Conservation (phyloP, 2,113 vertebrate species). For the Brachyhypopomus gauderio region DNA sequence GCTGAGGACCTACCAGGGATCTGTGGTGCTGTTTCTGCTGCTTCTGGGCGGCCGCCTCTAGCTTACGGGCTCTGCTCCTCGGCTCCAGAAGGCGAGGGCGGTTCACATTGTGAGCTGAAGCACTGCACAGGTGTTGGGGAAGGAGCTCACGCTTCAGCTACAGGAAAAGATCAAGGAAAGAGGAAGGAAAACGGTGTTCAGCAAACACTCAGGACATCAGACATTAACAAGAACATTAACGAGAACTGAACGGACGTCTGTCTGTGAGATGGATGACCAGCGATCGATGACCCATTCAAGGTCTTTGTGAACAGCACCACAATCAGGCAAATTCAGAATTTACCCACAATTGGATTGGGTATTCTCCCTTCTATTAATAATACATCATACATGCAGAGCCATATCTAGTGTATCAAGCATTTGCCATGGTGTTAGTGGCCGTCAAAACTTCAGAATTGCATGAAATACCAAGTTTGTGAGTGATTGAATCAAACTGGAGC, state of each 20-base stretch:
- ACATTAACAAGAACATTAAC: not conserved
- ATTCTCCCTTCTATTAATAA: not conserved
- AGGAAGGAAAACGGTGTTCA: not conserved
- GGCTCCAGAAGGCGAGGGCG: conserved; percentile 67
- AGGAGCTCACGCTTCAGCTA: conserved; percentile 74
- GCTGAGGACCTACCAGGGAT: conserved; percentile 66
- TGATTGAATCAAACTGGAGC: conserved; percentile 34
- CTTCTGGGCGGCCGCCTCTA: conserved; percentile 67
- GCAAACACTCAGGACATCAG: conserved; percentile 9
- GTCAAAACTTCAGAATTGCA: conserved; percentile 19
- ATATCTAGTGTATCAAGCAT: conserved; percentile 14
- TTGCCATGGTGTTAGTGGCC: conserved; percentile 44
- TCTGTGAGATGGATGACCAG: not conserved
- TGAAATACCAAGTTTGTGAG: conserved; percentile 42
- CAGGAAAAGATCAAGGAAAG: conserved; percentile 22
- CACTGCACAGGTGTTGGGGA: conserved; percentile 60
- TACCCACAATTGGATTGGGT: not conserved
- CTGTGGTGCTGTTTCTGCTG: conserved; percentile 62
- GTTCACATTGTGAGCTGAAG: conserved; percentile 55
- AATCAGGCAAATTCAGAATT: conserved; percentile 36
- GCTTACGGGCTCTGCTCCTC: conserved; percentile 59
- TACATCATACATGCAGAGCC: conserved; percentile 30
- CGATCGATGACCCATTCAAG: not conserved
- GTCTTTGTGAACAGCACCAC: conserved; percentile 2
- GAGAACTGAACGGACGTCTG: conserved; percentile 22